Evolutionary conservation across 1,140 invertebrate genomes (phyloP).

Genomic region (Bombus breviceps): DNA sequence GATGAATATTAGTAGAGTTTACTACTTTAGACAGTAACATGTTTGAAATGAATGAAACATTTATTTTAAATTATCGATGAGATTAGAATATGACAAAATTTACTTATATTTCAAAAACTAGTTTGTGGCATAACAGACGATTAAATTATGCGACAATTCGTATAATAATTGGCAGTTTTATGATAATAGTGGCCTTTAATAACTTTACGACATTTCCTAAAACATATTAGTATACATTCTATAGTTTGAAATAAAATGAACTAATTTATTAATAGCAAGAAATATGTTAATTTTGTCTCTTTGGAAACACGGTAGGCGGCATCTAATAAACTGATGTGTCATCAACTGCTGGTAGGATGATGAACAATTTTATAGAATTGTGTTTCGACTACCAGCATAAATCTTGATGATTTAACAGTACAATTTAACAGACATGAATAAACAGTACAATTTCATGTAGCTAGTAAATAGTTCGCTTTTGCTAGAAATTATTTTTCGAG

Average conservation of each 20-base stretch:
- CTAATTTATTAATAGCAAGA: not conserved
- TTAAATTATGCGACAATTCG: constrained; percentile 45
- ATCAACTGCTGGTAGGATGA: not conserved
- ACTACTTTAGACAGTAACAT: not conserved
- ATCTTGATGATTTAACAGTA: not conserved
- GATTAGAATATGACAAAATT: not conserved
- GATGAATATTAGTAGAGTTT: not conserved
- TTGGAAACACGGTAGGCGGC: not conserved
- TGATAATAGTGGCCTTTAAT: constrained; percentile 41
- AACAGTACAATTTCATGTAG: too few species aligned
- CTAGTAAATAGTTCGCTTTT: too few species aligned
- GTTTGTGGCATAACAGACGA: constrained; percentile 29
- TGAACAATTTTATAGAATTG: not conserved
- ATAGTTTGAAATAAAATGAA: constrained; percentile 29
- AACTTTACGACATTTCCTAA: not conserved
- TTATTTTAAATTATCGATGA: not conserved
- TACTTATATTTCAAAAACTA: constrained; percentile 42
- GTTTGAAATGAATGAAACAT: not conserved
- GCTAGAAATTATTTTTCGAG: too few species aligned
- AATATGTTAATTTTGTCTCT: not conserved
- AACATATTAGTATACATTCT: constrained; percentile 1
- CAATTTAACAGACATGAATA: too few species aligned
- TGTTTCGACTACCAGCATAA: too few species aligned
- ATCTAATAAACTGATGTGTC: not conserved
- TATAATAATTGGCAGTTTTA: constrained; percentile 50